Base-by-base conservation (phyloP, 2,113 vertebrate genomes). In the Mola mola region DNA sequence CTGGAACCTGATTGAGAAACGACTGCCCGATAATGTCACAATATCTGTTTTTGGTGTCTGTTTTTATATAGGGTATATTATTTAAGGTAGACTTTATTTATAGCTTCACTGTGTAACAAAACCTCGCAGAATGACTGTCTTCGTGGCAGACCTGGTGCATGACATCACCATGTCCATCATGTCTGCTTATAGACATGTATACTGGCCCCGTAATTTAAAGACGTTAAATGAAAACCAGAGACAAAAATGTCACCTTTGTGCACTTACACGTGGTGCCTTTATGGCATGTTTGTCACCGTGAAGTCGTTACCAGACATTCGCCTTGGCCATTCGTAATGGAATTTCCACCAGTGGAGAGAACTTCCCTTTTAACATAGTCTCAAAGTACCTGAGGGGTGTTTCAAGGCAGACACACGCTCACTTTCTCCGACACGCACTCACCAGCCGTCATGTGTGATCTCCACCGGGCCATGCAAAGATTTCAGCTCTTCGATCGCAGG, bases 331-430 rank as follows among this genome's bases (percentile, higher is more conserved):
- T 67, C 75, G 55, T 48, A 55, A 72, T 72, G 71, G 64, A 78
- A 72, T 68, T 74, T 87, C 71, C 74, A 75, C n/a, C 3, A 49
- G 19, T 70, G 31, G 36, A 62, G 46, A 47, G 31, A 58, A 62
- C 20, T 76, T 63, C 49, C 55, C 56, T n/a, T 68, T 47, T 46
- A 66, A 62, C 38, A 24, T 10, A 33, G 2, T 17, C 22, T 34
- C 13, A 52, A 36, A 44, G 16, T 34, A 13, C 21, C 37, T 66
- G 75, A 82, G 64, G 60, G 41, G 25, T 48, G 22, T 59, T 69
- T 84, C 55, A 81, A 22, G 19, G 66, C 25, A 20, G 44, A 66
- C 66, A 50, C 49, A 66, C 36, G 21, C 46, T n/a, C 28, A 16
- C 16, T n/a, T n/a, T n/a, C n/a, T n/a, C n/a, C n/a, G n/a, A 55